Evolutionary conservation across 1,140 invertebrate species (phyloP).

Genomic region (Zaprionus lachaisei): DNA sequence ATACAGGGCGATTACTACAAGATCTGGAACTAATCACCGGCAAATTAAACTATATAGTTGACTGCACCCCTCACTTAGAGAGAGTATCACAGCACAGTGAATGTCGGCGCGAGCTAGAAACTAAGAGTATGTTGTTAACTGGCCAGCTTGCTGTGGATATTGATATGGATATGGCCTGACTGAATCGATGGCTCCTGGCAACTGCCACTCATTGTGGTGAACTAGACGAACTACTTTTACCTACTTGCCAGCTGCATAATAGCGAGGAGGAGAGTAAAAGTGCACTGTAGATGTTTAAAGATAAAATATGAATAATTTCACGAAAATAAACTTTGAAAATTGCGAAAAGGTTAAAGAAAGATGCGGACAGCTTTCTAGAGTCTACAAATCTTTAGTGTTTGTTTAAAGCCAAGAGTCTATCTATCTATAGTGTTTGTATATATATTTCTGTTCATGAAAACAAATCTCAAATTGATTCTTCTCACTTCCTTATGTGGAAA

Average conservation of each 20-base stretch:
- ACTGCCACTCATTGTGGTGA: constrained; percentile 22
- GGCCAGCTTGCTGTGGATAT: constrained; percentile 17
- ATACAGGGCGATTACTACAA: constrained; percentile 2
- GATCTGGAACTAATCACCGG: background rate
- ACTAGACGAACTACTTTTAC: constrained; percentile 48
- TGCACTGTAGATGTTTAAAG: background rate
- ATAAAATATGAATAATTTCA: constrained; percentile 2
- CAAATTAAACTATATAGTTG: background rate
- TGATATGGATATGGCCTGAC: constrained; percentile 37
- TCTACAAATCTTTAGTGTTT: background rate
- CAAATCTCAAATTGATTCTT: constrained; percentile 1
- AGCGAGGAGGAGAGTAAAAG: constrained; percentile 19
- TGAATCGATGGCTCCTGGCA: constrained; percentile 22
- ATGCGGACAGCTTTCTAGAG: background rate
- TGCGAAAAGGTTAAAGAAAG: background rate
- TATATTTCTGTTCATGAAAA: background rate
- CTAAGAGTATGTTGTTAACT: constrained; percentile 35
- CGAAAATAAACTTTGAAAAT: background rate
- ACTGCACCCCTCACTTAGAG: background rate
- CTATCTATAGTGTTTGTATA: background rate
- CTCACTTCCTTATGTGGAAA: constrained; percentile 1
- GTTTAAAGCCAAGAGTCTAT: background rate
- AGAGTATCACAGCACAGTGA: constrained; percentile 23
- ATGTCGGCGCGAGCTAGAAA: constrained; percentile 25
- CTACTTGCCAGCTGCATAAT: constrained; percentile 9